Base-by-base conservation (phyloP, 1,140 invertebrate genomes). In the Drosophila orosa region DNA sequence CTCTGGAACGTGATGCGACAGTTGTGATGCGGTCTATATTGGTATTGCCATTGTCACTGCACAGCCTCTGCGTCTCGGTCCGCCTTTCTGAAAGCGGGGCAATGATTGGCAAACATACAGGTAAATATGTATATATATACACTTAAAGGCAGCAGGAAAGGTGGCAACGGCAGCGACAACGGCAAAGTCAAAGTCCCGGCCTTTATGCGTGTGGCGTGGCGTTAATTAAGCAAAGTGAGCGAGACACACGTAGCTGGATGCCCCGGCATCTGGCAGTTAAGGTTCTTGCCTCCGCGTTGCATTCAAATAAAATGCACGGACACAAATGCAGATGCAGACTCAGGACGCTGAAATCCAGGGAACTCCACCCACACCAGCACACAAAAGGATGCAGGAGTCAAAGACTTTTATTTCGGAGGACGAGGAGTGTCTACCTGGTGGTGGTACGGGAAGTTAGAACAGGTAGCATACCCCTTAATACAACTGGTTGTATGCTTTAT, bases 181-280 rank as follows among this genome's bases (percentile, higher is more conserved):
- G 17, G 75, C 44, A 68, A 77, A 86, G 83, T 87, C 83, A 87
- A 87, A 87, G 71, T 68, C 62, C 63, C 78, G 83, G 65, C 69
- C 82, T 82, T 75, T 82, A 72, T 85, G 73, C 61, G 68, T 80
- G 62, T 27, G 65, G 25, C 48, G 39, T 55, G 42, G 79, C 80
- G 84, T 89, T 89, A 89, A 89, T 89, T 89, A 89, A 89, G 84
- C 84, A 89, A 89, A 89, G 80, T 84, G 84, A 89, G 84, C 80
- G 84, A 80, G 84, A 84, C 77, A 66, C 84, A 89, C 84, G 84
- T 89, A 63, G 56, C 25, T 56, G 48, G 33, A 12, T 31, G 22
- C 13, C 63, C 15, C 25, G 33, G 33, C 31, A 40, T 13, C 40
- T n/a, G 57, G 31, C 50, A 22, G 60, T 59, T 44, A 31, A 24